These are phyloP conservation scores for Fukomys damarensis DNA, from an alignment of 2,113 vertebrate genomes.

Conservation along the genomic window DNA sequence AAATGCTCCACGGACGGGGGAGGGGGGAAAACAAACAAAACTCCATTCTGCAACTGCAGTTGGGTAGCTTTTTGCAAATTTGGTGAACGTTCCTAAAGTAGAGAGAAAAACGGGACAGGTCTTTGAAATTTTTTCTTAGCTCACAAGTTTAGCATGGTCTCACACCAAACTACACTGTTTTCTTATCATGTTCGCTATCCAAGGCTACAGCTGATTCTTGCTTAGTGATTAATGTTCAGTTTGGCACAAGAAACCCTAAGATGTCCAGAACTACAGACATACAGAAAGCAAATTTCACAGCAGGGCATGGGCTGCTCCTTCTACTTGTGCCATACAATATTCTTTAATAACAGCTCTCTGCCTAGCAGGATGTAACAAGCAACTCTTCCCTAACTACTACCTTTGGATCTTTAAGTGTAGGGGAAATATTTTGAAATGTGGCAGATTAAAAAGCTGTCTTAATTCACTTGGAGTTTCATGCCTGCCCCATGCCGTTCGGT, in stretches of 20 bases:
- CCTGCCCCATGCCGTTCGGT: slow-evolving; percentile 32
- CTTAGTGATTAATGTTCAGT: slow-evolving; percentile 44
- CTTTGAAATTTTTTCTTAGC: neutral
- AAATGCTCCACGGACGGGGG: neutral
- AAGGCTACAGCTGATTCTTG: neutral
- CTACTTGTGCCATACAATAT: neutral
- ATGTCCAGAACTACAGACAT: slow-evolving; percentile 20
- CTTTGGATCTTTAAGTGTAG: slow-evolving; percentile 54
- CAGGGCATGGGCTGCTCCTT: neutral
- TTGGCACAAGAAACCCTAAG: slow-evolving; percentile 28
- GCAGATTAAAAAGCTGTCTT: slow-evolving; percentile 70
- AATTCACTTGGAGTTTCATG: slow-evolving; percentile 64
- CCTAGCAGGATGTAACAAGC: slow-evolving; percentile 52
- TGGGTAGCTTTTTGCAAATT: neutral
- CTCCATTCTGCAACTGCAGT: neutral
- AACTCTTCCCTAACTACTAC: slow-evolving; percentile 61
- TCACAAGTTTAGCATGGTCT: neutral
- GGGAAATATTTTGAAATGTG: slow-evolving; percentile 76
- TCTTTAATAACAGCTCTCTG: slow-evolving; percentile 56
- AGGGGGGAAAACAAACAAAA: neutral
- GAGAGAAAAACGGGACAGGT: neutral
- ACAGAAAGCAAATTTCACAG: slow-evolving; percentile 55
- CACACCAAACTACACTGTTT: neutral
- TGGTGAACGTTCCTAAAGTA: neutral
- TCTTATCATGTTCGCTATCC: neutral